A percentile compares a stretch with the other conserved stretches of the same genome.
Evolutionary conservation across 2,797 vertebrate genomes (phyloP).

Genomic region (Gila robusta): DNA sequence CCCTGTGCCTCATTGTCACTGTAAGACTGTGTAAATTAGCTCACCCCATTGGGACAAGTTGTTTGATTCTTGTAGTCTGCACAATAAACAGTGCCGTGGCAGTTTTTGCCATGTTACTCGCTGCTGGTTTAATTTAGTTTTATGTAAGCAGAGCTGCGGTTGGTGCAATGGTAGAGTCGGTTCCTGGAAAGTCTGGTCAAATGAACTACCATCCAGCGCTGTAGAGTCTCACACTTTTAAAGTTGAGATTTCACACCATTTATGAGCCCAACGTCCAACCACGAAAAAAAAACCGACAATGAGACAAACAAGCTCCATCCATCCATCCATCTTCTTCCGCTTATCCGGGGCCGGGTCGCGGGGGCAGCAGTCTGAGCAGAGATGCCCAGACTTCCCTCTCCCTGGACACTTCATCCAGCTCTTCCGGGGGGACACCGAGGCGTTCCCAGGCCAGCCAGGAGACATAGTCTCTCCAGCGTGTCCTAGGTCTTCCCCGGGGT

Average conservation of each 20-base stretch:
- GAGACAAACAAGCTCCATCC: neutral
- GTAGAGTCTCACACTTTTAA: neutral
- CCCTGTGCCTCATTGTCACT: conserved; percentile 3
- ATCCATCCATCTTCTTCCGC: too few relatives aligned
- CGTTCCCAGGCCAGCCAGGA: too few relatives aligned
- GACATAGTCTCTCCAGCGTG: too few relatives aligned
- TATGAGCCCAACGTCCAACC: neutral
- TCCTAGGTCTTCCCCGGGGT: too few relatives aligned
- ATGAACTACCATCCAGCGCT: neutral
- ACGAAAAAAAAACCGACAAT: conserved; percentile 10
- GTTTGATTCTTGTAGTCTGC: conserved; percentile 36
- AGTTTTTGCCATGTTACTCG: neutral
- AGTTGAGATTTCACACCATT: conserved; percentile 3
- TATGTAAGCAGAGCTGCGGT: conserved; percentile 5
- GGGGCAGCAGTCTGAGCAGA: too few relatives aligned
- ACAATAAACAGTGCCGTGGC: conserved; percentile 18
- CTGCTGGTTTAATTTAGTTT: conserved; percentile 15
- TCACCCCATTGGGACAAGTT: neutral
- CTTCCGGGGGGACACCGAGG: too few relatives aligned
- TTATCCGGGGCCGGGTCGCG: too few relatives aligned
- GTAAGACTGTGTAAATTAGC: conserved; percentile 14
- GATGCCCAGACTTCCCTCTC: too few relatives aligned
- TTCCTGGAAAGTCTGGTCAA: conserved; percentile 18
- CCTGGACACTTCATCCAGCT: too few relatives aligned
- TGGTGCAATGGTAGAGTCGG: neutral